Conservation (phyloP, 2,113 vertebrate genomes). For the Forbesichthys agassizii region DNA sequence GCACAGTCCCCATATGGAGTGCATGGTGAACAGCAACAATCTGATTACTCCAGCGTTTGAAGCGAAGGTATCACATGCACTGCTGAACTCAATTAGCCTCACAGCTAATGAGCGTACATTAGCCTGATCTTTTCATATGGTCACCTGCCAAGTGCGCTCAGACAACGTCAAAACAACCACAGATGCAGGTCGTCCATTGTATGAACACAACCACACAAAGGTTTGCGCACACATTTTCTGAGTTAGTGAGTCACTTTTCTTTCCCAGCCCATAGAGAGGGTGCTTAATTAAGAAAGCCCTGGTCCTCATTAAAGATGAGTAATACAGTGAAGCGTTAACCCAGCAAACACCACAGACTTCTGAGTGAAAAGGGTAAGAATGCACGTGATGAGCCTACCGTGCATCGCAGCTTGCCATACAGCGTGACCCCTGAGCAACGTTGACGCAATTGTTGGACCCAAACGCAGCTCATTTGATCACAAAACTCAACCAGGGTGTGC, state of each 20-base stretch:
- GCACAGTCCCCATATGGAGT: background rate
- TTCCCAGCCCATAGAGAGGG: constrained; percentile 38
- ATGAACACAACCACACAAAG: constrained; percentile 24
- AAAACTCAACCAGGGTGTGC: constrained; percentile 34
- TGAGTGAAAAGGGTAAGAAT: constrained; percentile 16
- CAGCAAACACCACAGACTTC: constrained; percentile 22
- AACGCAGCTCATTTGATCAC: constrained; percentile 57
- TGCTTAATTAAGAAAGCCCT: constrained; percentile 50
- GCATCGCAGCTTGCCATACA: constrained; percentile 15
- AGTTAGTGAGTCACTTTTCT: constrained; percentile 34
- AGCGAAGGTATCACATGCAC: constrained; percentile 40
- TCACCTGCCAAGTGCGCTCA: constrained; percentile 47
- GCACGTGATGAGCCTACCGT: constrained; percentile 40
- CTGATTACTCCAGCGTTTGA: constrained; percentile 12
- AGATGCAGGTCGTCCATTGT: constrained; percentile 26
- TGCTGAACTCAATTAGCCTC: constrained; percentile 10
- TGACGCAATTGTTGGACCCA: constrained; percentile 60
- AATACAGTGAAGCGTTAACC: constrained; percentile 36
- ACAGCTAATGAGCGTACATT: constrained; percentile 19
- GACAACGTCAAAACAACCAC: constrained; percentile 4
- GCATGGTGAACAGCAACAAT: background rate
- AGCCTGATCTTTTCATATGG: constrained; percentile 22
- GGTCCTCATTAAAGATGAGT: constrained; percentile 58
- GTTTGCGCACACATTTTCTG: constrained; percentile 40
- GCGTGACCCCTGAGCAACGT: constrained; percentile 28